These are phyloP conservation scores for Clarias magur DNA, from an alignment of 2,113 vertebrate species.

Conservation along the genomic window DNA sequence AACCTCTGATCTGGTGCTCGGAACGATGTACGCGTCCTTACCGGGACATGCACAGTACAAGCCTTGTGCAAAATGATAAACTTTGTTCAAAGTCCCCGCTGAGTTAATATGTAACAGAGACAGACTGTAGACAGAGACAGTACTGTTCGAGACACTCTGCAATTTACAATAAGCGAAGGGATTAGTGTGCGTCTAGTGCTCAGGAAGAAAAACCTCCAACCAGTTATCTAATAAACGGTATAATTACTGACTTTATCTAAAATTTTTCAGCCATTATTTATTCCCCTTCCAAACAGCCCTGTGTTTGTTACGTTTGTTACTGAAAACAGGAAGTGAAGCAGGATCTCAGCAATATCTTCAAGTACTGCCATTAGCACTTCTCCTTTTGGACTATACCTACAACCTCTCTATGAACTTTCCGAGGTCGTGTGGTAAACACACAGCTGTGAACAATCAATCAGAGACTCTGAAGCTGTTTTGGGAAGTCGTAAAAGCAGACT, in stretches of 20 bases:
- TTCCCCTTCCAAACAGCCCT: no score
- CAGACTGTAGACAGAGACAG: neutral
- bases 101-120: neutral
- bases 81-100: neutral
- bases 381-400: neutral
- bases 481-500: neutral
- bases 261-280: no score
- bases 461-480: neutral
- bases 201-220: no score
- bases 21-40: neutral
- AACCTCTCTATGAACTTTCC: neutral
- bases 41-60: neutral
- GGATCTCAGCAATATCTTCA: neutral
- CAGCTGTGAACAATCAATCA: neutral
- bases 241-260: no score
- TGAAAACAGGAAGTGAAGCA: neutral
- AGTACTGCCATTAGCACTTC: neutral
- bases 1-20: neutral
- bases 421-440: neutral
- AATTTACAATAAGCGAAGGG: neutral
- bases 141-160: neutral
- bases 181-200: neutral
- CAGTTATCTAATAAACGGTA: no score
- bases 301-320: neutral
- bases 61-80: neutral